Evolutionary conservation across 1,140 invertebrate species (phyloP), one percentile per base, ranked within the genome.

Genomic region (Drosophila kepulauana): DNA sequence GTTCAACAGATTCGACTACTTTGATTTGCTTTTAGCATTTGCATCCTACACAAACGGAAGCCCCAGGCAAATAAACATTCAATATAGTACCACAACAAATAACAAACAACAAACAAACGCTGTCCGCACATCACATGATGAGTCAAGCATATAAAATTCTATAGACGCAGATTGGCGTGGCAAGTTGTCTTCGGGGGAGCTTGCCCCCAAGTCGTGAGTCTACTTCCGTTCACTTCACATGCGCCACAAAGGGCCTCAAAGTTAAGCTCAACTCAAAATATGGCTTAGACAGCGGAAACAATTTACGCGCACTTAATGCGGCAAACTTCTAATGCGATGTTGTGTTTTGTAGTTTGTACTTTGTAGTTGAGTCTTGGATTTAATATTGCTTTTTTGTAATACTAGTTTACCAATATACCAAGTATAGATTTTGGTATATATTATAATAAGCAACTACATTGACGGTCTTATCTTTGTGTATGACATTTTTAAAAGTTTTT

Each of bases 111-210:
- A 43, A 51, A 56, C 52, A 56, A 56, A 56, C 33, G 8, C 15
- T 56, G 59, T 64, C 30, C 33, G 10, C 35, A 25, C 20, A 38
- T 56, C 66, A 46, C 63, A 35, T 62, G 78, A 81, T 85, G 82
- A 85, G 66, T 85, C 82, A 85, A 86, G 70, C 82, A 81, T 85
- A 73, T 10, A 72, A 81, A 33, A 78, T 86, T 85, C 82, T 71
- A 85, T 70, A 51, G 78, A 48, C 57, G 59, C 70, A 77, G 46
- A 58, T 64, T 70, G 62, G 64, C 61, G 65, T 54, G 59, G 65
- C 67, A 61, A 76, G 63, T 62, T 54, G 49, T 33, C 8, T n/a
- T 5, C 16, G 16, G 28, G 7, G 48, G 8, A 82, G 75, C 75
- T 71, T 79, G 71, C 70, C 65, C 59, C 57, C 51, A 15, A 54